phyloP scores from a whole-genome alignment of 2,888 invertebrate species.

The Muschampia plurimacula region DNA sequence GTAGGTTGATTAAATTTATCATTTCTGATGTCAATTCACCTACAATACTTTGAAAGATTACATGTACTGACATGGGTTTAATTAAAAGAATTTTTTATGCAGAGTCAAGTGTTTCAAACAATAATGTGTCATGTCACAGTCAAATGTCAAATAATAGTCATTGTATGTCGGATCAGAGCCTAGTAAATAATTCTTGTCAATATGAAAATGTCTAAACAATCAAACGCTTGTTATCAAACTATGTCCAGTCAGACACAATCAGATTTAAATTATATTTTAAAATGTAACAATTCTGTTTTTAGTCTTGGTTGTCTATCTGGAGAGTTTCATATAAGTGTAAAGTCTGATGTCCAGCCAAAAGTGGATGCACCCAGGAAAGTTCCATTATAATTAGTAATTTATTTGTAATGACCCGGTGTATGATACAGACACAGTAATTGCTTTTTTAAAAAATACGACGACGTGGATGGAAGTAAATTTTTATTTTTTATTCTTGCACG shows the following conservation, averaged over 20 bases:
- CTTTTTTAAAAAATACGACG: too few relatives aligned
- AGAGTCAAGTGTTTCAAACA: background rate
- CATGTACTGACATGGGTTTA: constrained; percentile 43
- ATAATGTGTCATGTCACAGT: background rate
- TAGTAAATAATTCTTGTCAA: background rate
- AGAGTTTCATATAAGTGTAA: constrained; percentile 40
- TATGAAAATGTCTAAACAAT: background rate
- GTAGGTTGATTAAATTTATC: background rate
- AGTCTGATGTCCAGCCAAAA: constrained; percentile 41
- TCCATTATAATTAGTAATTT: constrained; percentile 38
- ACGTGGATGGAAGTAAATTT: too few relatives aligned
- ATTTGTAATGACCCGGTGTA: too few relatives aligned
- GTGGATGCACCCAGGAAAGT: constrained; percentile 45
- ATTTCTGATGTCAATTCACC: background rate
- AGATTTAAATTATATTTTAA: constrained; percentile 41
- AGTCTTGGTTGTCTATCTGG: constrained; percentile 45
- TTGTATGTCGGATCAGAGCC: background rate
- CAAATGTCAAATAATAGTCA: constrained; percentile 15
- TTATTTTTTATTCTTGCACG: too few relatives aligned
- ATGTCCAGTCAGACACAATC: constrained; percentile 38
- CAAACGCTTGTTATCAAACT: constrained; percentile 6
- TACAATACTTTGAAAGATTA: constrained; percentile 20
- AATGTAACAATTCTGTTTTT: constrained; percentile 40
- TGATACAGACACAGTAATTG: too few relatives aligned
- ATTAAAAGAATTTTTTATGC: constrained; percentile 41